Base-by-base conservation (phyloP, 1,140 invertebrate genomes). In the Drosophila yakuba region DNA sequence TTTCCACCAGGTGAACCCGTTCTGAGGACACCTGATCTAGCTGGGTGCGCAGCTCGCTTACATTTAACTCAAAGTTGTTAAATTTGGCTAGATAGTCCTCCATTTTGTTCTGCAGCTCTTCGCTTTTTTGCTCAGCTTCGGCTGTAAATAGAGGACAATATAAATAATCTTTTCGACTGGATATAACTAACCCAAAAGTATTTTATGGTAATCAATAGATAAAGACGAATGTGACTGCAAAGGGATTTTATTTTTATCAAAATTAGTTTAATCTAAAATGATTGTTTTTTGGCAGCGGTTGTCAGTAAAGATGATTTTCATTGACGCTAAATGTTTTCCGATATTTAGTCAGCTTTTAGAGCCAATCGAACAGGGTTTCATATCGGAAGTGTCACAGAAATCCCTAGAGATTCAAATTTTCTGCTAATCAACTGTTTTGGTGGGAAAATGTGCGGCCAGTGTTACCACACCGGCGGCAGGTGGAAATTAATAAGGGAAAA, bases 81-180 rank as follows among this genome's bases (percentile, higher is more conserved):
- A 96, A 92, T 84, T 96, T 96, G 48, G 93, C 93, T 75, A 94
- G 93, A 66, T 94, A 93, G 66, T 95, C 94, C 68, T 95, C 94
- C 89, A 95, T 94, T 86, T 96, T 94, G 47, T 93, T 93, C 63
- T 94, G 94, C 8, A 94, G 79, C 44, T 95, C 94, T 45, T 94
- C 92, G 44, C 93, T 92, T 75, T 94, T 93, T 63, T 94, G 93
- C 92, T 95, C 94, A 20, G 95, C 84, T 71, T 94, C 93, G 55
- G 93, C 92, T 91, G 55, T 39, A 12, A 14, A 23, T 17, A 4
- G 23, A 6, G 12, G 14, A 44, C 23, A 58, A 36, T 12, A 44
- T 44, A 1, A 44, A 10, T 20, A 11, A 20, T 15, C 5, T 3
- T 3, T 7, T 41, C 2, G 6, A 41, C 14, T 15, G n/a, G 28